Percentiles rank a stretch among this genome's conserved stretches.
Conservation (phyloP, 2,797 vertebrate genomes). For the Micropoecilia bifurca region DNA sequence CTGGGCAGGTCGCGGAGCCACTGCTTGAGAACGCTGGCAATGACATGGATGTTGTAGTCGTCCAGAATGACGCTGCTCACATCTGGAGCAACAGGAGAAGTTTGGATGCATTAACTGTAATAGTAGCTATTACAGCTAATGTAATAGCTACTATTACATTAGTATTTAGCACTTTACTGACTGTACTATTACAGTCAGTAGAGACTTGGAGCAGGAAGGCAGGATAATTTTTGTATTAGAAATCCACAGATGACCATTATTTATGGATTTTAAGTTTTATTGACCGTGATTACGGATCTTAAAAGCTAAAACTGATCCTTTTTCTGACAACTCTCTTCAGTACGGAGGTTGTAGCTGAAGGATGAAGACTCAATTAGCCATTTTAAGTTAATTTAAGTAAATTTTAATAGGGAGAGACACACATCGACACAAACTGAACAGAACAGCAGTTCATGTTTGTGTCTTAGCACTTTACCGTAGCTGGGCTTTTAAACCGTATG, state of each 20-base stretch:
- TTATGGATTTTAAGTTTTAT: not conserved
- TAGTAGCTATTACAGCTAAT: not conserved
- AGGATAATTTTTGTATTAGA: not conserved
- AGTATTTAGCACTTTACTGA: too few species aligned
- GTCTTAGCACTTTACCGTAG: too few species aligned
- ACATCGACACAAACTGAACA: too few species aligned
- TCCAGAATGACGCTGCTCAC: constrained; percentile 89
- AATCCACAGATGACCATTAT: not conserved
- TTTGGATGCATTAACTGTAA: not conserved
- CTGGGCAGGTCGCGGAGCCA: constrained; percentile 96
- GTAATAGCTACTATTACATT: too few species aligned
- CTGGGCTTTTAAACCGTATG: too few species aligned
- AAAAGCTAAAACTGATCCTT: not conserved
- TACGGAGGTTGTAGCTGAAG: not conserved
- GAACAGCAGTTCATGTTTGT: too few species aligned
- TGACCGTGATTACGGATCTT: not conserved
- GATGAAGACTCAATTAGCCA: not conserved
- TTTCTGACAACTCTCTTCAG: not conserved
- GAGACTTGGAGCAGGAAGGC: not conserved
- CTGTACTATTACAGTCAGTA: too few species aligned
- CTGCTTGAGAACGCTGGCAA: constrained; percentile 96
- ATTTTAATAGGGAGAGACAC: too few species aligned
- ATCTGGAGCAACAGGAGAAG: constrained; percentile 75
- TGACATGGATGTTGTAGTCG: constrained; percentile 97
- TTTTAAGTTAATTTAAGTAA: too few species aligned